Evolutionary conservation across 1,140 invertebrate species (phyloP).

Genomic region (Zaprionus nigranus): DNA sequence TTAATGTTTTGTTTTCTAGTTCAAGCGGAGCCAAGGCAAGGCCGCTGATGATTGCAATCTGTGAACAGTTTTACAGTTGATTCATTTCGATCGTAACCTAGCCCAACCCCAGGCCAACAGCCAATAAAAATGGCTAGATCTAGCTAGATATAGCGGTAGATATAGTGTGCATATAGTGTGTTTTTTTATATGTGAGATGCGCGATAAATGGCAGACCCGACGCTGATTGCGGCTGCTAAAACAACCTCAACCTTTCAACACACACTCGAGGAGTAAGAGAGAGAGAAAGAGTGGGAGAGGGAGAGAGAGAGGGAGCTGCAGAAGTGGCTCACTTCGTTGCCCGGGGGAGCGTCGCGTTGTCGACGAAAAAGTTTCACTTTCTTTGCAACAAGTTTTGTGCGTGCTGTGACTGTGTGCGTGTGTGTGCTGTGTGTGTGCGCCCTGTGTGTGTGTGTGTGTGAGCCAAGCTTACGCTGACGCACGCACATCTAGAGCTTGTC

Average conservation of each 20-base stretch:
- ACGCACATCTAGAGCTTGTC: conserved; percentile 45
- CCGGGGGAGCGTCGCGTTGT: conserved; percentile 36
- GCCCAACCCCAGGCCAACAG: conserved; percentile 59
- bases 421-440: conserved; percentile 14
- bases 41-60: conserved; percentile 50
- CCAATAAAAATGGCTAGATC: conserved; percentile 26
- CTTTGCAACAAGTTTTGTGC: conserved; percentile 79
- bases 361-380: conserved; percentile 75
- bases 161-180: conserved; percentile 25
- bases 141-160: conserved; percentile 43
- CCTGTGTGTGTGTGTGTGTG: conserved; percentile 16
- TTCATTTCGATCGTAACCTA: conserved; percentile 68
- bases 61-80: conserved; percentile 61
- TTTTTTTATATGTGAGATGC: conserved; percentile 41
- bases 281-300: not conserved
- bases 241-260: conserved; percentile 76
- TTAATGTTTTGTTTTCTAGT: conserved; percentile 1
- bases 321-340: conserved; percentile 38
- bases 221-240: conserved; percentile 50
- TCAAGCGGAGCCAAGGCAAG: conserved; percentile 57
- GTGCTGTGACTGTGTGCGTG: conserved; percentile 36
- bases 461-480: conserved; percentile 4
- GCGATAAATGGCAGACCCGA: conserved; percentile 15
- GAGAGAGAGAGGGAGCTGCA: not conserved
- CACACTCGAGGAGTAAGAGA: conserved; percentile 6